Conservation (phyloP, 2,113 vertebrate species). For the Gulo gulo region DNA sequence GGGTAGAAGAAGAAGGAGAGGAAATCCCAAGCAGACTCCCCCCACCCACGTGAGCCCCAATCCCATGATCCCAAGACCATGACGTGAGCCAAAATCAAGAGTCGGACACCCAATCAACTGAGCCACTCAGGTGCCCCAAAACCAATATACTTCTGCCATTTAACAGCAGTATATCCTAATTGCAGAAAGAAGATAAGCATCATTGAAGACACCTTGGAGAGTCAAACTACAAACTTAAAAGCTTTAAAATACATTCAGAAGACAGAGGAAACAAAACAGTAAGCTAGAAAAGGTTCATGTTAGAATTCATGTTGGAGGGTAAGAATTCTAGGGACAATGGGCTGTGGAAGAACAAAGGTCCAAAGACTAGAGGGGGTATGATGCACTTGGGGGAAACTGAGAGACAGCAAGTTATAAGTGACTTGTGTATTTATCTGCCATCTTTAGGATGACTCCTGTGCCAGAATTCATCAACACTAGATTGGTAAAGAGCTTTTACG, state of each 20-base stretch:
- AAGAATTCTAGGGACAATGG: background rate
- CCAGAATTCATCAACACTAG: background rate
- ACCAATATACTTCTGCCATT: background rate
- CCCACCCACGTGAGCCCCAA: background rate
- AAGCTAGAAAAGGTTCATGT: background rate
- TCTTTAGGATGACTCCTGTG: background rate
- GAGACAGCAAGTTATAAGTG: background rate
- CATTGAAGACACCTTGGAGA: background rate
- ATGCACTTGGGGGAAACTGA: background rate
- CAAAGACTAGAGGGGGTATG: background rate
- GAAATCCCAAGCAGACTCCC: background rate
- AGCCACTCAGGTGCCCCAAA: background rate
- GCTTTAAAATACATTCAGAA: constrained; percentile 16
- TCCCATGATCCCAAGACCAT: background rate
- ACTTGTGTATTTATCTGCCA: background rate
- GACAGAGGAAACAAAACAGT: background rate
- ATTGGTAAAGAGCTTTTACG: constrained; percentile 4
- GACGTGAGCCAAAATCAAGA: background rate
- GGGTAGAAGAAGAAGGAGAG: background rate
- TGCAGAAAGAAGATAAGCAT: background rate
- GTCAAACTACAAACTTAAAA: constrained; percentile 15
- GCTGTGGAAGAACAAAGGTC: background rate
- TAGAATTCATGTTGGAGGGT: background rate
- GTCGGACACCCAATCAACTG: background rate
- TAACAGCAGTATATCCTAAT: background rate